phyloP scores from a whole-genome alignment of 2,888 invertebrate genomes.

The Colletes collaris region DNA sequence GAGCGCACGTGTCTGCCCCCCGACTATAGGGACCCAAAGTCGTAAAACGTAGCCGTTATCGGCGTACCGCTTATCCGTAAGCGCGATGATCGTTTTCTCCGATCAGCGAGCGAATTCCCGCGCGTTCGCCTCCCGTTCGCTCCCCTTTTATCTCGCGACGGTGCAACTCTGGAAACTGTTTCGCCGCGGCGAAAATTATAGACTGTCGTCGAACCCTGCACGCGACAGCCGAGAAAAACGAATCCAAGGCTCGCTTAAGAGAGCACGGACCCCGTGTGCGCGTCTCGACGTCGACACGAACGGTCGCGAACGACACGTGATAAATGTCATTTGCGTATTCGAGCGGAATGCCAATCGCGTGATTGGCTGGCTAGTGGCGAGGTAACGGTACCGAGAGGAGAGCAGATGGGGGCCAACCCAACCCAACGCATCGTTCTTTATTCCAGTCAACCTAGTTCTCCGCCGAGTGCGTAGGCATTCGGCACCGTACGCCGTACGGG shows the following conservation, averaged over 20 bases:
- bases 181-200: neutral
- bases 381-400: slow-evolving; percentile 77
- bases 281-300: neutral
- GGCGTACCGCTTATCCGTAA: slow-evolving; percentile 3
- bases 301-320: slow-evolving; percentile 16
- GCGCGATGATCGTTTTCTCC: slow-evolving; percentile 16
- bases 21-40: slow-evolving; percentile 1
- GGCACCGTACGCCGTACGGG: slow-evolving; percentile 55
- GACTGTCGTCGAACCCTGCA: neutral
- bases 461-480: slow-evolving; percentile 57
- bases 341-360: slow-evolving; percentile 56
- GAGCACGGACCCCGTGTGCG: neutral
- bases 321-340: slow-evolving; percentile 44
- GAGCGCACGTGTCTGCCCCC: neutral
- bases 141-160: neutral
- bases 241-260: neutral
- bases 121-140: neutral
- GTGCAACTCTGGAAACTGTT: neutral
- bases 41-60: slow-evolving; percentile 21
- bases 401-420: slow-evolving; percentile 70
- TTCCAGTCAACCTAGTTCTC: slow-evolving; percentile 69
- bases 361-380: slow-evolving; percentile 50
- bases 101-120: neutral
- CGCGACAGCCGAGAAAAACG: neutral
- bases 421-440: slow-evolving; percentile 71